Conservation (phyloP, 2,797 vertebrate genomes). For the Enteromius fasciolatus region DNA sequence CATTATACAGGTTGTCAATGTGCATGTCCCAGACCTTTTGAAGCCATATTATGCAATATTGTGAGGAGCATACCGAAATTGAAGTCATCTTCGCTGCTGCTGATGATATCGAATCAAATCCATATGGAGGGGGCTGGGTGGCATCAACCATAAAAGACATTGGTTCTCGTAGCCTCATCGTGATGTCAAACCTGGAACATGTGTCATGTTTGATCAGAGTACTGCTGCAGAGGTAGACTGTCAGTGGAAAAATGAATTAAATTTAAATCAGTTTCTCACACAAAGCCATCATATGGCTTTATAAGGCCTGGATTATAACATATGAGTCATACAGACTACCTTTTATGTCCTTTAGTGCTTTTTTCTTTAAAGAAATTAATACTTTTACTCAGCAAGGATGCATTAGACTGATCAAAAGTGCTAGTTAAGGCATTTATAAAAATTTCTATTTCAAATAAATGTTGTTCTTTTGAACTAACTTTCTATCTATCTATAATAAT, state of each 20-base stretch:
- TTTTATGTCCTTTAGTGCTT: neutral
- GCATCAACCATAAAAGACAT: neutral
- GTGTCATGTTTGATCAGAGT: neutral
- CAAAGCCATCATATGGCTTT: neutral
- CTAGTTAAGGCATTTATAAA: neutral
- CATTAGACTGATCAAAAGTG: conserved; percentile 2
- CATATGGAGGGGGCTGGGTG: neutral
- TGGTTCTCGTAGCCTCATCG: neutral
- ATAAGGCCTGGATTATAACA: neutral
- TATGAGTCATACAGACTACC: neutral
- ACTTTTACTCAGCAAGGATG: conserved; percentile 1
- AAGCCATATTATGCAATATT: neutral
- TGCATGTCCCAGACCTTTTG: neutral
- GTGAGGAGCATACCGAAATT: neutral
- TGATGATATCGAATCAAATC: neutral
- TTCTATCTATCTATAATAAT: neutral
- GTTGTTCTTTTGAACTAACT: neutral
- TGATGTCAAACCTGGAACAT: neutral
- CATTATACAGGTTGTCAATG: neutral
- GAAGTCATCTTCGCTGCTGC: neutral
- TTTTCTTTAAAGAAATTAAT: neutral
- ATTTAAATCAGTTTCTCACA: neutral
- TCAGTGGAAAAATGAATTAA: neutral
- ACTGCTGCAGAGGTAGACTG: neutral
- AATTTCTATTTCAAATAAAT: neutral